phyloP scores from a whole-genome alignment of 2,797 vertebrate genomes.

The Hemitrygon akajei region DNA sequence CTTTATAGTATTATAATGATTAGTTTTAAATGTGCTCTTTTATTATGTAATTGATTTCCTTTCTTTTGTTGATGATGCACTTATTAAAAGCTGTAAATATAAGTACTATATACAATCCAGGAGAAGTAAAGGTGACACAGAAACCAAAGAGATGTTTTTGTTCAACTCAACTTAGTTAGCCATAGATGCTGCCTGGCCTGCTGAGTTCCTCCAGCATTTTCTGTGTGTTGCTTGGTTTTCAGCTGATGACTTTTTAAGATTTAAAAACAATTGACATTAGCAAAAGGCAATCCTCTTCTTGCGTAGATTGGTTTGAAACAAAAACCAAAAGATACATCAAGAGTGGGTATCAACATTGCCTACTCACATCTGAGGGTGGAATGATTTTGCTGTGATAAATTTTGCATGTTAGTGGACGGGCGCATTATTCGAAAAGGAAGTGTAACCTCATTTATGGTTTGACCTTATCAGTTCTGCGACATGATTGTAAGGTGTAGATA shows the following conservation, averaged over 20 bases:
- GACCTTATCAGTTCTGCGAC: slow-evolving; percentile 34
- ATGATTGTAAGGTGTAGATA: slow-evolving; percentile 3
- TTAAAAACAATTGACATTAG: slow-evolving; percentile 12
- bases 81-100: slow-evolving; percentile 22
- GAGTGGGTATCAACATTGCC: slow-evolving; percentile 18
- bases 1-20: background rate
- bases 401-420: slow-evolving; percentile 29
- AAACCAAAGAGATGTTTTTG: background rate
- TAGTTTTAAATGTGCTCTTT: background rate
- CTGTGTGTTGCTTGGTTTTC: background rate
- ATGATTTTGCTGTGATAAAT: slow-evolving; percentile 34
- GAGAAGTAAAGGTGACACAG: background rate
- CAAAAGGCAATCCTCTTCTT: slow-evolving; percentile 14
- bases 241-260: slow-evolving; percentile 20
- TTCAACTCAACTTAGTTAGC: background rate
- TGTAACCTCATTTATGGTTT: slow-evolving; percentile 37
- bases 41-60: background rate
- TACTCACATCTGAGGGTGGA: slow-evolving; percentile 25
- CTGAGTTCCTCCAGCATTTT: too few relatives aligned
- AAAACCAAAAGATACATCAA: slow-evolving; percentile 14
- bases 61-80: background rate
- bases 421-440: slow-evolving; percentile 28
- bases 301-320: slow-evolving; percentile 6
- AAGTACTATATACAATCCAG: background rate
- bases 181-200: too few relatives aligned